A percentile compares a stretch with the other conserved stretches of the same genome.
These are phyloP conservation scores for Drosophila algonquin DNA, from an alignment of 2,888 invertebrate species.

Conservation along the genomic window DNA sequence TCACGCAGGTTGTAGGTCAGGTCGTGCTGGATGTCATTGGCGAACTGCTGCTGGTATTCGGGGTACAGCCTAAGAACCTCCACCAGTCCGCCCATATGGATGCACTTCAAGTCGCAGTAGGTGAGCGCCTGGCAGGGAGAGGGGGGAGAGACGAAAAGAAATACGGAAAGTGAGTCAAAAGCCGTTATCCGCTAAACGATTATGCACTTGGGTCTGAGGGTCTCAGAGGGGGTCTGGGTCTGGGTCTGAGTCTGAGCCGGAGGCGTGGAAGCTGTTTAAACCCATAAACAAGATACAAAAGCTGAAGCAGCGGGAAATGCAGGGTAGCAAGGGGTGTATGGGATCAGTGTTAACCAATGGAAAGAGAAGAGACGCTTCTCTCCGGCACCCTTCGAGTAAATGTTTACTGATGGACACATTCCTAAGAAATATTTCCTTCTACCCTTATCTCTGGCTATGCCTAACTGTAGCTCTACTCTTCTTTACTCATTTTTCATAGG, in stretches of 20 bases:
- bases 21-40: slow-evolving; percentile 97
- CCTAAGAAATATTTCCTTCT: no score
- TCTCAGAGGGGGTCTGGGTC: neutral
- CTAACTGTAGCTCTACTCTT: no score
- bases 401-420: no score
- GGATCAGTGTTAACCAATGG: neutral
- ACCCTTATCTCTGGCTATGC: no score
- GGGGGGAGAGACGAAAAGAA: neutral
- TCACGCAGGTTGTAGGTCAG: slow-evolving; percentile 96
- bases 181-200: slow-evolving; percentile 56
- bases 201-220: slow-evolving; percentile 36
- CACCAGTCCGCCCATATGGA: slow-evolving; percentile 94
- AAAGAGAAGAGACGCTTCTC: no score
- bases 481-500: neutral
- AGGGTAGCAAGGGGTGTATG: slow-evolving; percentile 7
- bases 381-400: no score
- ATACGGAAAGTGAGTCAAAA: slow-evolving; percentile 22
- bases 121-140: slow-evolving; percentile 89
- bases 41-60: slow-evolving; percentile 97
- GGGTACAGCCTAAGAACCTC: slow-evolving; percentile 95
- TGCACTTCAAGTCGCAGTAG: slow-evolving; percentile 97
- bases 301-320: slow-evolving; percentile 22
- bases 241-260: neutral
- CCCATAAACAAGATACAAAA: slow-evolving; percentile 28
- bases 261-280: slow-evolving; percentile 21